Base-by-base conservation (phyloP, 1,140 invertebrate genomes). In the Tribolium madens region DNA sequence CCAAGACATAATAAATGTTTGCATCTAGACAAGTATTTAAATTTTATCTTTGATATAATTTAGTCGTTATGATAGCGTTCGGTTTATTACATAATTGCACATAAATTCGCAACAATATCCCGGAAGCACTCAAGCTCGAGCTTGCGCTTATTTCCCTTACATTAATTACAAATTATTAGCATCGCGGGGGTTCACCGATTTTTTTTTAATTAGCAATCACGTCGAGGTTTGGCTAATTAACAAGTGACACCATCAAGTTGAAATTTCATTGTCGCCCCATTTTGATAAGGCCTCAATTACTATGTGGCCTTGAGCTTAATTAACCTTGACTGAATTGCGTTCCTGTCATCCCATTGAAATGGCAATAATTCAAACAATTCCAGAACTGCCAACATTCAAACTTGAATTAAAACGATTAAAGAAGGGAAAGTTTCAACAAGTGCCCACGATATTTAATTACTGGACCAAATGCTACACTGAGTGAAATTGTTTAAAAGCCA, bases 281-380 rank as follows among this genome's bases (percentile, higher is more conserved):
- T 33, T 31, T 64, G 57, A 64, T 64, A 26, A 26, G 10, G 17
- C 57, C 57, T n/a, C 57, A 64, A 64, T 64, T 64, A 64, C 57
- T 64, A 33, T 57, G 57, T 13, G 57, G 57, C 57, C 57, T 64
- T 64, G 3, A 33, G 10, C 4, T n/a, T 14, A 64, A 64, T 64
- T 64, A 64, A 64, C 57, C 57, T 64, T 64, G 57, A 64, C 57
- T 64, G 57, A 64, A 64, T 64, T 64, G 31, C 57, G 52, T 57
- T 64, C 26, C 26, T 64, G 26, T n/a, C 12, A 50, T 50, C 48
- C 10, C 10, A 15, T 50, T 12, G 36, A 42, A 42, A 42, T 42
- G 7, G 36, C 9, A 42, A 42, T 42, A 42, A 42, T 42, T 42
- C 36, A 42, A 42, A 42, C 36, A 10, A 42, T 42, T 42, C 48